Evolutionary conservation across 2,888 invertebrate species (phyloP), one percentile per base, ranked within the genome.

Genomic region (Caenorhabditis sinica): DNA sequence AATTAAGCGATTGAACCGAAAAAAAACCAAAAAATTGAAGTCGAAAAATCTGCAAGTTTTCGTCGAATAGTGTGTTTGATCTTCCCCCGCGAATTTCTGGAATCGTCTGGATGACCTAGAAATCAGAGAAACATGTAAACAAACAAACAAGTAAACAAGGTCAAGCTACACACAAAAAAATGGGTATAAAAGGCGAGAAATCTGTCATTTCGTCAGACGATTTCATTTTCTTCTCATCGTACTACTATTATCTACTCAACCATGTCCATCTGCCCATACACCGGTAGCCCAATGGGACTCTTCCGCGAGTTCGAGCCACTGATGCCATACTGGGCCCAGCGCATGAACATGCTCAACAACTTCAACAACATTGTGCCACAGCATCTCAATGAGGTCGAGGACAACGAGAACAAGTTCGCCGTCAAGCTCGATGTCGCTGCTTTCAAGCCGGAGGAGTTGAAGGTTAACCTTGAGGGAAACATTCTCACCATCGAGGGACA

Each of bases 381-480:
- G 11, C 45, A 43, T 17, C 6, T n/a, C 36, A 45, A 72, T n/a
- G 43, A 83, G 72, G 73, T 84, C 43, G 73, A 74, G 45, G 79
- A 86, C 63, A 82, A 56, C 58, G 72, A 65, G 13, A 60, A 81
- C 30, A 81, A 83, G 77, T 87, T 85, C 63, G 76, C 74, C n/a
- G 82, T 87, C 66, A 77, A 74, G 25, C 69, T 87, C 51, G 83
- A 87, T 30, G 87, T 87, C 25, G 51, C 71, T 17, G 76, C 79
- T n/a, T 87, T 85, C 83, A 85, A 82, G 65, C 88, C 88, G 20
- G 86, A 88, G 58, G 87, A 88, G 74, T 66, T 88, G 36, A 87
- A 84, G 68, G 82, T 88, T 77, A 83, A 84, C 40, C 65, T 88
- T 43, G 86, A 87, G 36, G 87, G 86, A 51, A 66, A 72, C 36